Conservation (phyloP, 2,113 vertebrate genomes). For the Tetrax tetrax region DNA sequence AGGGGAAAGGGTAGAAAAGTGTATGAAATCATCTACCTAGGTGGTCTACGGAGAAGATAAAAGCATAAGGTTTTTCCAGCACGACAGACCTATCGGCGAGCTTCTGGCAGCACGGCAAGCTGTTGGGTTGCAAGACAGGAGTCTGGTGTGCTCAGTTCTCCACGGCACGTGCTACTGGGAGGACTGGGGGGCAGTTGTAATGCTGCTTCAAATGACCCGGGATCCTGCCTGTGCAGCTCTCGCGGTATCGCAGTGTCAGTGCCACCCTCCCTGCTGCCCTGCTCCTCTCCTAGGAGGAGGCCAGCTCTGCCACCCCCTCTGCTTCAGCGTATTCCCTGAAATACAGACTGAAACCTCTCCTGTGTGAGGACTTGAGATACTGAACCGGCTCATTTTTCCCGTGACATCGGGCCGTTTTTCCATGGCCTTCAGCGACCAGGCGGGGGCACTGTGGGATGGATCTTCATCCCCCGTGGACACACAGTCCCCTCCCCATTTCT, state of each 20-base stretch:
- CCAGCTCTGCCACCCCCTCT: fast-evolving
- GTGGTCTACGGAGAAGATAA: not conserved
- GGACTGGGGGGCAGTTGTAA: not conserved
- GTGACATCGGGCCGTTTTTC: fast-evolving
- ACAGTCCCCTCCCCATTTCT: fast-evolving
- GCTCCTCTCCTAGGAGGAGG: not conserved
- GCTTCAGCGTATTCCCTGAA: not conserved
- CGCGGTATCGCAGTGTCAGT: too few relatives aligned
- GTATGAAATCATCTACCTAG: not conserved
- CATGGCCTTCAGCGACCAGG: not conserved
- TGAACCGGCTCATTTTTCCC: fast-evolving
- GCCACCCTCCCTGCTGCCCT: not conserved
- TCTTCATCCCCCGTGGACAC: not conserved
- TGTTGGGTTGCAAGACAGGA: not conserved
- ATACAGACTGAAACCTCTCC: not conserved
- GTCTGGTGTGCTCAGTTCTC: not conserved
- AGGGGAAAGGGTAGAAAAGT: not conserved
- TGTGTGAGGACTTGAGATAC: not conserved
- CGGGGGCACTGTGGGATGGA: not conserved
- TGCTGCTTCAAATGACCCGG: not conserved
- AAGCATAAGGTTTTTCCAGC: not conserved
- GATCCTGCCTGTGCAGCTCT: not conserved
- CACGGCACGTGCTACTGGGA: not conserved
- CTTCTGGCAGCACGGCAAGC: not conserved
- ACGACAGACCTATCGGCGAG: not conserved